Percentiles rank a stretch among this genome's conserved stretches.
phyloP scores from a whole-genome alignment of 2,113 vertebrate species.

The Xenus cinereus region DNA sequence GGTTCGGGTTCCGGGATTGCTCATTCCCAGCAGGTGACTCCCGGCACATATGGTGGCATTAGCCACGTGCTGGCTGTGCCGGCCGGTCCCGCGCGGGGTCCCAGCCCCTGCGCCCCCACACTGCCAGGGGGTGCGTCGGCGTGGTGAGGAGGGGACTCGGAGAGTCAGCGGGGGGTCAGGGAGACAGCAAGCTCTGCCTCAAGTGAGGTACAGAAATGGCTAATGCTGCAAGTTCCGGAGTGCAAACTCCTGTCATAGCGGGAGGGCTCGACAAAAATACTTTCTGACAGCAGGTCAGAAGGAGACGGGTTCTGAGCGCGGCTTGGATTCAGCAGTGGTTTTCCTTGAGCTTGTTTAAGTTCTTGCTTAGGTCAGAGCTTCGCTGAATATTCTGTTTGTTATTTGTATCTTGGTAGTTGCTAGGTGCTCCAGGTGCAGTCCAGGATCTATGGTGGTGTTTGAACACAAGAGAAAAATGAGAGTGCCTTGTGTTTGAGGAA shows the following conservation, averaged over 20 bases:
- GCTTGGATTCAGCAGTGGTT: background rate
- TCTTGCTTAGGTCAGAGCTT: background rate
- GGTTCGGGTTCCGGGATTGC: background rate
- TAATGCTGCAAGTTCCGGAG: background rate
- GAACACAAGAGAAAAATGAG: background rate
- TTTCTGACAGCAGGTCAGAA: background rate
- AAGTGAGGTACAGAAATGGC: background rate
- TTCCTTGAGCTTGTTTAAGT: background rate
- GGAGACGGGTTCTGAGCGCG: background rate
- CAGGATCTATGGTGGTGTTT: background rate
- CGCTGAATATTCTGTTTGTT: background rate
- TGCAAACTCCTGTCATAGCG: background rate
- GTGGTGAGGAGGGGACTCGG: background rate
- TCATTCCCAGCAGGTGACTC: slow-evolving; percentile 22
- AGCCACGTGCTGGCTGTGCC: background rate
- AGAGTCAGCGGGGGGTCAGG: background rate
- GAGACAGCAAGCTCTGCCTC: background rate
- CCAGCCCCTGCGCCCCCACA: background rate
- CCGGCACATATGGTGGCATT: background rate
- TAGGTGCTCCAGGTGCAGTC: background rate
- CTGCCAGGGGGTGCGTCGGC: background rate
- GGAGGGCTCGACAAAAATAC: background rate
- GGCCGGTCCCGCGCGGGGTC: fast-evolving
- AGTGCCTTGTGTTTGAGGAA: background rate
- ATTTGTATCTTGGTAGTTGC: background rate